Conservation (phyloP, 2,113 vertebrate genomes). For the Tyrannus savana region DNA sequence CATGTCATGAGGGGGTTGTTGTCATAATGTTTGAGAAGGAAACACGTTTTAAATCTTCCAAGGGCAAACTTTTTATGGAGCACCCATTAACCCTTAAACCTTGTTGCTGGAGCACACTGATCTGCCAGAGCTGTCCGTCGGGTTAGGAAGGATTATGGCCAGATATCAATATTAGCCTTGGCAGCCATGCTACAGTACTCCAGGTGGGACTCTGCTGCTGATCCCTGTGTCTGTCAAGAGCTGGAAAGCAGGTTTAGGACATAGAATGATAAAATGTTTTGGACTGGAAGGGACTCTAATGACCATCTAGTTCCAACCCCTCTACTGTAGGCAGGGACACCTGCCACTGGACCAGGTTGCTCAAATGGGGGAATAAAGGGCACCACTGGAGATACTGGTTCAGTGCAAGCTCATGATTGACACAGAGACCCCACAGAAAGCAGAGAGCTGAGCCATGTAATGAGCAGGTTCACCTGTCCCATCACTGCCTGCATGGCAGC, state of each 20-base stretch:
- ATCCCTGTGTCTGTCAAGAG: background rate
- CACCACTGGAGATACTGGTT: background rate
- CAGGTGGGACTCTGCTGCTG: background rate
- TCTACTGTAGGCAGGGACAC: background rate
- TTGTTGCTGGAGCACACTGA: background rate
- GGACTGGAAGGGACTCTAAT: background rate
- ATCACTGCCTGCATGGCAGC: background rate
- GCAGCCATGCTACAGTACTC: background rate
- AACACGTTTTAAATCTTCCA: background rate
- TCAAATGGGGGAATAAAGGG: background rate
- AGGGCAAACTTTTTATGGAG: background rate
- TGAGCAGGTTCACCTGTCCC: background rate
- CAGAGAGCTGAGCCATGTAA: background rate
- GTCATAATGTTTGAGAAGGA: background rate
- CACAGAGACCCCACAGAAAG: background rate
- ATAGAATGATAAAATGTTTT: background rate
- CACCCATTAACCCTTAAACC: background rate
- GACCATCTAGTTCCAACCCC: background rate
- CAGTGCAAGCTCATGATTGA: accelerated
- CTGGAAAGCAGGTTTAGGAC: background rate
- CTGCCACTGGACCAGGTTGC: background rate
- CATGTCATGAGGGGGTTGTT: background rate
- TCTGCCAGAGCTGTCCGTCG: background rate
- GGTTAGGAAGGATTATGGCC: background rate
- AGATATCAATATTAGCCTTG: background rate